Evolutionary conservation across 2,113 vertebrate species (phyloP).

Genomic region (Ancistrus triradiatus): DNA sequence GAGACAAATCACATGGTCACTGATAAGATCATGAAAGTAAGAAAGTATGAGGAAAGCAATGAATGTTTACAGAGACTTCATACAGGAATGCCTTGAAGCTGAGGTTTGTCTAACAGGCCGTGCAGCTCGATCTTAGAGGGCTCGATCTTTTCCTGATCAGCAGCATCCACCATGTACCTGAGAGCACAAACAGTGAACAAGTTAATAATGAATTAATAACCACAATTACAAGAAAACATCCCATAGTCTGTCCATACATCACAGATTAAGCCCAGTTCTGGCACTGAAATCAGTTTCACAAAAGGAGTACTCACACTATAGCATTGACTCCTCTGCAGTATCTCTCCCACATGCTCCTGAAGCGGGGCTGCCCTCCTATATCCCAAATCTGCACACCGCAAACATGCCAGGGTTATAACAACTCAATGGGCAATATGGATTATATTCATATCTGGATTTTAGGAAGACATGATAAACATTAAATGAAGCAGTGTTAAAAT

Average conservation of each 20-base stretch:
- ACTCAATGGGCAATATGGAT: too few species aligned
- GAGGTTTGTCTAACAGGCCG: conserved; percentile 96
- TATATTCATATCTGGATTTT: too few species aligned
- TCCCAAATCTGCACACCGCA: conserved; percentile 85
- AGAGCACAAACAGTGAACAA: not conserved
- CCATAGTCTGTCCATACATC: too few species aligned
- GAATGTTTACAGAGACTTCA: too few species aligned
- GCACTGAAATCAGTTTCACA: too few species aligned
- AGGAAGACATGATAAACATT: too few species aligned
- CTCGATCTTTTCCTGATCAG: conserved; percentile 95
- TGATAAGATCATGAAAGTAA: too few species aligned
- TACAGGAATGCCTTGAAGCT: conserved; percentile 97
- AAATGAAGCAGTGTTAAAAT: too few species aligned
- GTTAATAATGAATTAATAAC: not conserved
- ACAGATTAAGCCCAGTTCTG: too few species aligned
- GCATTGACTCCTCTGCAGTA: conserved; percentile 97
- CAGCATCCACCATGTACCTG: conserved; percentile 98
- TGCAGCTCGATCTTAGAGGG: conserved; percentile 95
- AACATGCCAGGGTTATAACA: not conserved
- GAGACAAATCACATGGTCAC: too few species aligned
- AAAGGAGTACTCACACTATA: conserved; percentile 83
- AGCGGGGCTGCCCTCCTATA: conserved; percentile 96
- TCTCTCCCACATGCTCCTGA: conserved; percentile 99
- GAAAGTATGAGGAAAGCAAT: too few species aligned
- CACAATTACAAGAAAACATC: too few species aligned